Conservation (phyloP, 2,797 vertebrate species). For the Catharus ustulatus region DNA sequence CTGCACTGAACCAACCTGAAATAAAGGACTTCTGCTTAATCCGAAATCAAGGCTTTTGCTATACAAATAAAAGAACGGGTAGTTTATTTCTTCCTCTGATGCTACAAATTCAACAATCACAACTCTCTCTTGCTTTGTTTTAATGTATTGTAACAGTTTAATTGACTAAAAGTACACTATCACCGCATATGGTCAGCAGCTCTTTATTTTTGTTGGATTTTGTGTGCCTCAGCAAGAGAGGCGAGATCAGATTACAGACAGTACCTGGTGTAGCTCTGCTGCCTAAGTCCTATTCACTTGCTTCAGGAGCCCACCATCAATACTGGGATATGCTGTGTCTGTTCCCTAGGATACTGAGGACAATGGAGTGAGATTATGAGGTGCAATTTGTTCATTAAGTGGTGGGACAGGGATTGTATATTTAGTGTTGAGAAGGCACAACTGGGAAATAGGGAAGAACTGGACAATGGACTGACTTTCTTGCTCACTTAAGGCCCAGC, state of each 20-base stretch:
- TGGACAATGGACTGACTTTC: neutral
- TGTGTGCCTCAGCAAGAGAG: neutral
- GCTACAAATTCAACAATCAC: neutral
- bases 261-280: neutral
- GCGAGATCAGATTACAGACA: neutral
- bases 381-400: neutral
- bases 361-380: neutral
- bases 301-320: neutral
- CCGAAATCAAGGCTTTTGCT: neutral
- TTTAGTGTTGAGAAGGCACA: neutral
- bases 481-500: neutral
- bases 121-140: neutral
- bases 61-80: neutral
- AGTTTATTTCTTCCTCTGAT: neutral
- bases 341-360: neutral
- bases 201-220: neutral
- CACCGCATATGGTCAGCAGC: neutral
- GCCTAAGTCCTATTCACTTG: neutral
- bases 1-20: neutral
- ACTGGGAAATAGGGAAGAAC: neutral
- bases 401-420: neutral
- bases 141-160: neutral
- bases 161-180: neutral
- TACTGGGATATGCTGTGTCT: neutral
- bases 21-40: neutral